Base-by-base conservation (phyloP, 2,797 vertebrate species). In the Hemibagrus guttatus region DNA sequence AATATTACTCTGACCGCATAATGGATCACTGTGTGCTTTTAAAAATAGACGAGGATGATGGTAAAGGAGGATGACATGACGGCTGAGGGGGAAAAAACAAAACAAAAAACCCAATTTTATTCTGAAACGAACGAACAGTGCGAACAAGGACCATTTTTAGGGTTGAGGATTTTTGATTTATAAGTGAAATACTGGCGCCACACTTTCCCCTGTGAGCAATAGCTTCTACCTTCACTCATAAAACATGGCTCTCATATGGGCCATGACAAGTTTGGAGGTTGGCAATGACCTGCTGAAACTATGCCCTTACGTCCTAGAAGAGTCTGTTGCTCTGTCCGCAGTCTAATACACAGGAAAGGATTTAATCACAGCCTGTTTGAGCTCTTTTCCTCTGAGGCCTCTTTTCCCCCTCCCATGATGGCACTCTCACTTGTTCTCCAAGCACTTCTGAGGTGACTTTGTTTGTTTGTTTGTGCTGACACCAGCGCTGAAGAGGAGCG, bases 381-480 rank as follows among this genome's bases (percentile, higher is more conserved):
- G 71, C 58, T 28, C 23, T 72, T 66, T 19, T 83, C 69, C 80
- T 39, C 59, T 1, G 69, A 83, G 69, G 49, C 72, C 81, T 84
- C 74, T 63, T 80, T 59, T 26, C 54, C 42, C 56, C 39, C 87
- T 85, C 26, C 71, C 46, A 61, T 8, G 35, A 21, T 75, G 72
- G 16, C 35, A 49, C 54, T 49, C 58, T 80, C 74, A 84, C 68
- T 28, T 63, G 56, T 76, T 72, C 84, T 28, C 28, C 68, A 46
- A 68, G 39, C 66, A 52, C 46, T 80, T 88, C 75, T 87, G 83
- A 42, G 28, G 64, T 85, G 83, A 90, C 87, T 87, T 90, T 88
- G 74, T 89, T 90, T 83, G 87, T 89, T 90, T 88, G 71, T 88
- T 90, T 83, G 88, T 89, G 88, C 69, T 87, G 83, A 87, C 84